Conservation (phyloP, 2,113 vertebrate genomes). For the Strigops habroptila region DNA sequence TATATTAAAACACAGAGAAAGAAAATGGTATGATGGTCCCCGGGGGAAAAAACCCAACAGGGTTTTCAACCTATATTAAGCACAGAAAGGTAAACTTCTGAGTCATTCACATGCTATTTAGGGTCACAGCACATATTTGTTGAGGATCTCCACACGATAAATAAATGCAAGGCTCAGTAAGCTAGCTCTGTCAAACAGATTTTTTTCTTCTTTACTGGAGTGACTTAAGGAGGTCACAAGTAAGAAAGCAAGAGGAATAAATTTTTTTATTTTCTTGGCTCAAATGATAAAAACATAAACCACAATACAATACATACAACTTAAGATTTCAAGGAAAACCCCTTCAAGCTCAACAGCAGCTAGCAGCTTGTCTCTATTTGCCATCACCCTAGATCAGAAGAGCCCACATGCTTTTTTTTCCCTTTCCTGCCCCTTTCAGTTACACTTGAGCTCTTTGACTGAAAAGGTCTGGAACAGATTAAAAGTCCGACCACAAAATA, state of each 20-base stretch:
- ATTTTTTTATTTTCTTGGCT: constrained; percentile 57
- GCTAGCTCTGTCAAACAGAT: neutral
- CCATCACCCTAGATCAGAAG: constrained; percentile 65
- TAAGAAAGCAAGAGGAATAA: neutral
- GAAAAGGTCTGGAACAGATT: constrained; percentile 98
- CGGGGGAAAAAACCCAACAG: neutral
- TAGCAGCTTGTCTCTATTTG: constrained; percentile 74
- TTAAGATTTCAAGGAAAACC: constrained; percentile 64
- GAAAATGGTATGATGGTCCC: neutral
- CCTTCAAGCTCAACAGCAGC: constrained; percentile 63
- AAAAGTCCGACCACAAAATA: constrained; percentile 89
- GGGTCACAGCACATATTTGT: constrained; percentile 6
- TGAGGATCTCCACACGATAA: neutral
- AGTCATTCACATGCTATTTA: constrained; percentile 4
- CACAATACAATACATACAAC: constrained; percentile 2
- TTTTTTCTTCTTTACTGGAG: neutral
- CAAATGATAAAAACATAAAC: constrained; percentile 48
- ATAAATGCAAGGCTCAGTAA: neutral
- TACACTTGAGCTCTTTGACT: constrained; percentile 88
- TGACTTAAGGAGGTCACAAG: constrained; percentile 28
- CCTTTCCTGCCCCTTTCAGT: constrained; percentile 65
- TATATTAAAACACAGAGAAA: neutral
- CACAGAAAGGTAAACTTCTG: constrained; percentile 25
- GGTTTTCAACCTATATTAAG: neutral
- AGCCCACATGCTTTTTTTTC: constrained; percentile 42